Evolutionary conservation across 2,888 invertebrate genomes (phyloP), one percentile per base, ranked within the genome.

Genomic region (Sipunculus nudus): DNA sequence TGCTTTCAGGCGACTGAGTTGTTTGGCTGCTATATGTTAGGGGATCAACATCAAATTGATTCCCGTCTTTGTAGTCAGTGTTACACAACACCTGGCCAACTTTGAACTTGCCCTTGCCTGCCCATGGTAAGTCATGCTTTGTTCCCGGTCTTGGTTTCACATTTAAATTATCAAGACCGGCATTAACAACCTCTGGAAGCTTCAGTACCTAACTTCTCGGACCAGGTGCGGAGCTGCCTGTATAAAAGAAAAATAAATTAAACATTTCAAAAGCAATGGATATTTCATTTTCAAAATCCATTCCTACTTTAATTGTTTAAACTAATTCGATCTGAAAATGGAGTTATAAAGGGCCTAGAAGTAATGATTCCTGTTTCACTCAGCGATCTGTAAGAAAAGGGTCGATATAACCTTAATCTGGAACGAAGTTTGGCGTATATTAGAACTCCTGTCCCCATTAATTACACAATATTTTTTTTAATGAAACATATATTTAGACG

Each of bases 1-100:
- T 0, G 35, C 41, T n/a, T 21, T 3, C 47, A 67, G 50, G 13
- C 39, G 35, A 13, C 53, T 46, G 31, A 65, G 40, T 35, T 63
- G 62, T 29, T 19, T 46, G n/a, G 48, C 26, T 5, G 67, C 64
- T n/a, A 65, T 32, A 48, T 40, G 31, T 10, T 67, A n/a, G 47
- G 1, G 68, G 63, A 46, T 56, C 57, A 19, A 52, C 59, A 26
- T 28, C 43, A 31, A 61, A 61, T 16, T 41, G 29, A 2, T 31
- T 23, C 19, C 58, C 53, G 35, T 41, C 31, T 10, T 23, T 26
- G 52, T 52, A 58, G 29, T 40, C 32, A 8, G 35, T 41, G 23
- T 58, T 52, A 45, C 58, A 58, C 31, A 58, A 28, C 10, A 52
- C 53, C 32, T 58, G 47, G 3, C 45, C 58, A 8, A 58, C 46